Conservation (phyloP, 30 jellyfish, hydroid and myxozoan species). For the Chrysaora quinquecirrha region DNA sequence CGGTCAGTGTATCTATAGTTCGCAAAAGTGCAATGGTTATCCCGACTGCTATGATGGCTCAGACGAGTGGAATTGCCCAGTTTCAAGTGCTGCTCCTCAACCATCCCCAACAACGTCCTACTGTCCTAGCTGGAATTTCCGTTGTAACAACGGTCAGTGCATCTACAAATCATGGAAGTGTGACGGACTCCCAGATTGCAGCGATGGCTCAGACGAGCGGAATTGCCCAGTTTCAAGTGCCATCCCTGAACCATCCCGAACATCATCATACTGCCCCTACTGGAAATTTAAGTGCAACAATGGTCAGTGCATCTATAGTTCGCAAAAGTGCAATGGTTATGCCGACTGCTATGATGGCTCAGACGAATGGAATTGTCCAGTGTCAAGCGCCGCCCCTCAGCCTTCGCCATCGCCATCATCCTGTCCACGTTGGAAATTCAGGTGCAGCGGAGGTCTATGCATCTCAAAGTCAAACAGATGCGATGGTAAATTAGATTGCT, state of each 20-base stretch:
- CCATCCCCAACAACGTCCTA: constrained; percentile 35
- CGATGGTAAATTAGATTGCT: constrained; percentile 13
- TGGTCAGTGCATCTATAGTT: neutral
- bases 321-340: neutral
- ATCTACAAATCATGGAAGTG: constrained; percentile 6
- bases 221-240: constrained; percentile 15
- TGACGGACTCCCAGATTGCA: constrained; percentile 2
- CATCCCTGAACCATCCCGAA: constrained; percentile 5
- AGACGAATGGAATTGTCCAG: constrained; percentile 26
- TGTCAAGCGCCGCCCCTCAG: neutral
- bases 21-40: neutral
- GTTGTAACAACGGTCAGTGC: constrained; percentile 30
- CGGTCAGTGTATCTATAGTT: neutral
- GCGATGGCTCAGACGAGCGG: constrained; percentile 38
- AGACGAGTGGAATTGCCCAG: constrained; percentile 68
- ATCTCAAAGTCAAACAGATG: constrained; percentile 1
- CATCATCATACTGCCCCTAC: constrained; percentile 40
- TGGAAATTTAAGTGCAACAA: constrained; percentile 8
- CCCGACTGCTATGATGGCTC: constrained; percentile 29
- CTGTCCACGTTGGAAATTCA: constrained; percentile 37
- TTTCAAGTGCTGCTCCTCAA: constrained; percentile 4
- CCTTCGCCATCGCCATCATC: constrained; percentile 37
- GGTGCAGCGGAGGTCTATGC: neutral
- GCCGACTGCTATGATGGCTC: constrained; percentile 38
- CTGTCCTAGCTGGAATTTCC: constrained; percentile 32